Conservation (phyloP, 2,113 vertebrate genomes). For the Corythoichthys intestinalis region DNA sequence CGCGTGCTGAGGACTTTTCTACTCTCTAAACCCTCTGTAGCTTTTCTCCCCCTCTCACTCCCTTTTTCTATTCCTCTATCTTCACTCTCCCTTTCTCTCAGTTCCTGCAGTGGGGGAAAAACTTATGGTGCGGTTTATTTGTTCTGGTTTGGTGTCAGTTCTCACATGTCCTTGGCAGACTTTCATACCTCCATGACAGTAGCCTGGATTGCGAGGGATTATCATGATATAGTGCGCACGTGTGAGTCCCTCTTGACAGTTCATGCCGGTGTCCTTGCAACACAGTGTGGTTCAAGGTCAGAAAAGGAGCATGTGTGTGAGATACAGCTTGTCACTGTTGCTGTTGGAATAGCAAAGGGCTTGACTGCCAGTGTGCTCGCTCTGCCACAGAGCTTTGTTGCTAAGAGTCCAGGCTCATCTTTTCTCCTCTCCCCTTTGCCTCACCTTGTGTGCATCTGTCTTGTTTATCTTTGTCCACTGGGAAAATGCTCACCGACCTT, state of each 20-base stretch:
- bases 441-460: slow-evolving; percentile 40
- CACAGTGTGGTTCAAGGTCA: slow-evolving; percentile 14
- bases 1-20: slow-evolving; percentile 50
- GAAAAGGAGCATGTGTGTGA: slow-evolving; percentile 16
- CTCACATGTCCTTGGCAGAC: slow-evolving; percentile 65
- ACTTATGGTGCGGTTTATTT: slow-evolving; percentile 66
- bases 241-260: slow-evolving; percentile 20
- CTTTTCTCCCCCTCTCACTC: slow-evolving; percentile 40
- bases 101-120: slow-evolving; percentile 54
- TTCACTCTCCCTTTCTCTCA: slow-evolving; percentile 28
- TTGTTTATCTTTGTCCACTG: slow-evolving; percentile 52
- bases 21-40: slow-evolving; percentile 49
- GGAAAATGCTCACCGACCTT: slow-evolving; percentile 30
- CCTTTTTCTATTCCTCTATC: slow-evolving; percentile 32
- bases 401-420: slow-evolving; percentile 42
- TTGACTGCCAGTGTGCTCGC: slow-evolving; percentile 44
- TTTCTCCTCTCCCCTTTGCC: slow-evolving; percentile 16
- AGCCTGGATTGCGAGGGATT: slow-evolving; percentile 53
- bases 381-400: slow-evolving; percentile 24
- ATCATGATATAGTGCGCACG: slow-evolving; percentile 39
- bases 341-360: slow-evolving; percentile 29
- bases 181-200: slow-evolving; percentile 64
- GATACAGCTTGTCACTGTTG: slow-evolving; percentile 23
- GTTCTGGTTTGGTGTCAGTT: slow-evolving; percentile 67
- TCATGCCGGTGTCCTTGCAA: slow-evolving; percentile 22